phyloP scores from a whole-genome alignment of 1,140 invertebrate genomes.

The Pseudoatta argentina region DNA sequence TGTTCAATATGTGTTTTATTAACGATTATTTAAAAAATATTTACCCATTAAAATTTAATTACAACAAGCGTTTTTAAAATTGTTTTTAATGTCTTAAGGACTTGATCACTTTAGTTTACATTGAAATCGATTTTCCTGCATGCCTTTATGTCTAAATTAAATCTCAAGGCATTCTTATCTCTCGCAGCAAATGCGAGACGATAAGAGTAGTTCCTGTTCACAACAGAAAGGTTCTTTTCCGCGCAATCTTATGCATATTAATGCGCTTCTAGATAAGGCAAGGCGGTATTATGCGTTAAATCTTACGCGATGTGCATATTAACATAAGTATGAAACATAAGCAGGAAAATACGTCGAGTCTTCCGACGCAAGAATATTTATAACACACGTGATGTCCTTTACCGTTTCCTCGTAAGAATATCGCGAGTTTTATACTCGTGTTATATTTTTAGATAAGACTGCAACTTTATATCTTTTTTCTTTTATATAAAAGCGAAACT shows the following conservation, averaged over 20 bases:
- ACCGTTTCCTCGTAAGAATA: constrained; percentile 29
- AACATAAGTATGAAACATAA: background rate
- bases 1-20: no score
- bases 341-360: constrained; percentile 58
- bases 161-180: background rate
- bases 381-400: background rate
- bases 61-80: no score
- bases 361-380: constrained; percentile 37
- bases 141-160: background rate
- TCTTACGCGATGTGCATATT: constrained; percentile 29
- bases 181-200: background rate
- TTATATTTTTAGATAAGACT: background rate
- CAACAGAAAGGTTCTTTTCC: constrained; percentile 17
- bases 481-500: background rate
- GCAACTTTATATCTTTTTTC: background rate
- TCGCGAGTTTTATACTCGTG: background rate
- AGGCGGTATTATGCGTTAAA: constrained; percentile 6
- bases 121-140: background rate
- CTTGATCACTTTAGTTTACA: no score
- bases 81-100: no score
- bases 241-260: constrained; percentile 43
- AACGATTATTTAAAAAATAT: no score
- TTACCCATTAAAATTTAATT: no score
- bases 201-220: constrained; percentile 6
- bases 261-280: constrained; percentile 14